Base-by-base conservation (phyloP, 2,113 vertebrate species). In the Lates calcarifer region DNA sequence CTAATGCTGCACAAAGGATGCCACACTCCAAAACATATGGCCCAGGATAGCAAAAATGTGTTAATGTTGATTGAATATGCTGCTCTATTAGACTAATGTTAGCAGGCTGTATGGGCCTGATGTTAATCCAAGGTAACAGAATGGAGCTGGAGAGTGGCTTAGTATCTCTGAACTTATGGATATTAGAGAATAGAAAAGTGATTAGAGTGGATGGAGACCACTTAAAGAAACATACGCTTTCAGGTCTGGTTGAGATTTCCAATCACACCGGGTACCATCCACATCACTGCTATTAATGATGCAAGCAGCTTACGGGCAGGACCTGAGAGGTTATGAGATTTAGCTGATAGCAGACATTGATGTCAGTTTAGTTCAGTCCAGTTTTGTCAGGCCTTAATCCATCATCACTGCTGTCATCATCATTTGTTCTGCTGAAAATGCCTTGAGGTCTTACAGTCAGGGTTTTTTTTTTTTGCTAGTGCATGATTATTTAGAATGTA, bases 51-150 rank as follows among this genome's bases (percentile, higher is more conserved):
- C 62, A 39, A 45, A 66, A 87, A 84, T 82, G 79, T 89, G 91
- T 83, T 92, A 90, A 91, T 91, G 89, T 82, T 86, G 93, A 92
- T 91, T 92, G 87, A 90, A 93, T 87, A 81, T 82, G 82, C 80
- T 72, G 41, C 67, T 90, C 87, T 85, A 92, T 92, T 85, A 90
- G 77, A 89, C 87, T 93, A 90, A 92, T 93, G 91, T 83, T 82
- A 69, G 82, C 74, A 62, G 85, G 66, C 74, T 72, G 83, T 55
- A 68, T 77, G 22, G 77, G 62, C 58, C 61, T 3, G 1, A 37
- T 75, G 79, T 75, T 93, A 90, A 94, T 92, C 92, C 91, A 81
- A 73, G 71, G 31, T 81, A 81, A 89, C 55, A 78, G 83, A 85
- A 85, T 87, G 86, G 83, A 80, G 81, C 78, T 43, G 74, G 22